Percentiles rank a stretch among this genome's conserved stretches.
These are phyloP conservation scores for Eulithis testata DNA, from an alignment of 2,888 invertebrate species.

Conservation along the genomic window DNA sequence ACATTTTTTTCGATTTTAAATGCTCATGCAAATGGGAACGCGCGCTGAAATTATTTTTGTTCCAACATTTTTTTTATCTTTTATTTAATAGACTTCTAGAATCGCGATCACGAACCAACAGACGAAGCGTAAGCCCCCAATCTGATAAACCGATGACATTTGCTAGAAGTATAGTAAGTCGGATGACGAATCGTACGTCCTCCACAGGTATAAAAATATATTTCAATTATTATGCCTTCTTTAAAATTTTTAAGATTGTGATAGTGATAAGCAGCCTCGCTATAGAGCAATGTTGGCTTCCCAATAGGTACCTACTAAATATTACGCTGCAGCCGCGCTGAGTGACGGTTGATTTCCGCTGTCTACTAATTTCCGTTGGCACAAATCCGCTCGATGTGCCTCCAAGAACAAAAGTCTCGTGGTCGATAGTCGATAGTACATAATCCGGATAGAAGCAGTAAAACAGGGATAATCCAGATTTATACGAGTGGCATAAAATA, in stretches of 20 bases:
- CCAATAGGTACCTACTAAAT: neutral
- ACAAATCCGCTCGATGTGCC: constrained; percentile 17
- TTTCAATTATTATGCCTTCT: too few species aligned
- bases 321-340: neutral
- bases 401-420: constrained; percentile 17
- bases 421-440: constrained; percentile 7
- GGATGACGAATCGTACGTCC: too few species aligned
- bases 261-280: neutral
- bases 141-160: too few species aligned
- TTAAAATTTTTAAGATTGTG: neutral
- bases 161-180: too few species aligned
- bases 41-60: too few species aligned
- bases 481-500: constrained; percentile 7
- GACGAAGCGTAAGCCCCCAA: too few species aligned
- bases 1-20: too few species aligned
- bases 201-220: too few species aligned
- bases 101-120: too few species aligned
- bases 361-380: constrained; percentile 11
- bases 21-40: too few species aligned
- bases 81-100: too few species aligned
- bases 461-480: constrained; percentile 19
- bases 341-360: constrained; percentile 5
- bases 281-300: neutral
- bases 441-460: constrained; percentile 11
- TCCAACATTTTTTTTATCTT: too few species aligned